phyloP scores from a whole-genome alignment of 2,888 invertebrate genomes.

The Dyspetes luteomarginatus region DNA sequence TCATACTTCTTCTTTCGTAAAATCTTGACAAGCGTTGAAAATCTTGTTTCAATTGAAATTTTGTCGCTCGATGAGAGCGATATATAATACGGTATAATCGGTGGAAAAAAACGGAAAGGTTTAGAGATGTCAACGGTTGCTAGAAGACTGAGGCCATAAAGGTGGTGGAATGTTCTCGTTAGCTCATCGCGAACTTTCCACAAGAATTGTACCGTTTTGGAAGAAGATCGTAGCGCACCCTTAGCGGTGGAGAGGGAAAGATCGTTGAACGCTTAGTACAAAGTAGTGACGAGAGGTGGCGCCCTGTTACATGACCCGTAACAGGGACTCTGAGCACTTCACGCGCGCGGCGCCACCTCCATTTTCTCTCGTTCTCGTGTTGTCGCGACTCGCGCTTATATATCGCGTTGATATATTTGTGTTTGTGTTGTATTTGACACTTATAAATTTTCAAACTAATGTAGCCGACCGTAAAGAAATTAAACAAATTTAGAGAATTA shows the following conservation, averaged over 20 bases:
- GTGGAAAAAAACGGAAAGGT: conserved; percentile 9
- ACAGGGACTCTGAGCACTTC: background rate
- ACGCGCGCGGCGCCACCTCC: background rate
- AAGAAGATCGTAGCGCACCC: background rate
- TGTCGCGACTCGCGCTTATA: too few relatives aligned
- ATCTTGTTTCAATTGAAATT: conserved; percentile 58
- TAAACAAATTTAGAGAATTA: background rate
- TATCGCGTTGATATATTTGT: too few relatives aligned
- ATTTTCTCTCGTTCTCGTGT: too few relatives aligned
- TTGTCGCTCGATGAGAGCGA: conserved; percentile 51
- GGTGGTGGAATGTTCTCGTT: background rate
- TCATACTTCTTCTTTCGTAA: conserved; percentile 83
- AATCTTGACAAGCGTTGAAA: conserved; percentile 76
- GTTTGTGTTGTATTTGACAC: background rate
- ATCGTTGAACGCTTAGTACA: background rate
- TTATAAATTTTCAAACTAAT: background rate
- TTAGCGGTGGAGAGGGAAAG: background rate
- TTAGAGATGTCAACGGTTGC: conserved; percentile 10
- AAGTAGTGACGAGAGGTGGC: background rate
- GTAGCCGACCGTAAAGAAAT: background rate
- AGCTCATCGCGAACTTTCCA: background rate
- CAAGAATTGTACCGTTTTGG: background rate
- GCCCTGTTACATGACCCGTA: too few relatives aligned
- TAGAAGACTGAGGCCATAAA: conserved; percentile 14
- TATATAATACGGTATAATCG: background rate